Percentiles rank a stretch among this genome's conserved stretches.
phyloP scores from a whole-genome alignment of 2,797 vertebrate genomes.

The Pampus argenteus region DNA sequence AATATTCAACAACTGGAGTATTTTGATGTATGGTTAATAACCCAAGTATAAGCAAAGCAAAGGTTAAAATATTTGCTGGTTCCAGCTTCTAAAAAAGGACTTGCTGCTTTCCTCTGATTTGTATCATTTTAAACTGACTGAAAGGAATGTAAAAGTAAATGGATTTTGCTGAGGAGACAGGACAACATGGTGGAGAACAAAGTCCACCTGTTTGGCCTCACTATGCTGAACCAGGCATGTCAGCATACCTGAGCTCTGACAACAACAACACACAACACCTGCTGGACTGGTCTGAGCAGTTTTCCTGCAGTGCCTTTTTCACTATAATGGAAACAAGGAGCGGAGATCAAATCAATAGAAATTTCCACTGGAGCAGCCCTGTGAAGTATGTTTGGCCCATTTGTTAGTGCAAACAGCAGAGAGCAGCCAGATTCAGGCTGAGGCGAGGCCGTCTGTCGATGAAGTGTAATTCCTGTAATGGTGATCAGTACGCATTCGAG shows the following conservation, averaged over 20 bases:
- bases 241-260: conserved; percentile 66
- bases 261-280: conserved; percentile 56
- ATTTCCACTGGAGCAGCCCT: conserved; percentile 62
- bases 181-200: conserved; percentile 45
- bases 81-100: background rate
- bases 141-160: conserved; percentile 3
- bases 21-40: background rate
- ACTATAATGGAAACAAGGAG: conserved; percentile 57
- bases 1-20: background rate
- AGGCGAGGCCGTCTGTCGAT: conserved; percentile 55
- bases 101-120: background rate
- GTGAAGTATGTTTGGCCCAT: conserved; percentile 55
- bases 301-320: conserved; percentile 51
- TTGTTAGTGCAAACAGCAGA: conserved; percentile 51
- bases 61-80: background rate
- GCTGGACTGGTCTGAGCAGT: conserved; percentile 71
- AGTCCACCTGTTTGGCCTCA: conserved; percentile 34
- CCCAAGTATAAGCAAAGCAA: background rate
- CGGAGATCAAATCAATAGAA: conserved; percentile 72
- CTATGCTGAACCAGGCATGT: conserved; percentile 34
- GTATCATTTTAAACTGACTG: background rate
- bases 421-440: conserved; percentile 43
- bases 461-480: conserved; percentile 66
- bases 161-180: too few relatives aligned
- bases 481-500: conserved; percentile 62